Conservation (phyloP, 2,797 vertebrate species). For the Steatocranus sp. region DNA sequence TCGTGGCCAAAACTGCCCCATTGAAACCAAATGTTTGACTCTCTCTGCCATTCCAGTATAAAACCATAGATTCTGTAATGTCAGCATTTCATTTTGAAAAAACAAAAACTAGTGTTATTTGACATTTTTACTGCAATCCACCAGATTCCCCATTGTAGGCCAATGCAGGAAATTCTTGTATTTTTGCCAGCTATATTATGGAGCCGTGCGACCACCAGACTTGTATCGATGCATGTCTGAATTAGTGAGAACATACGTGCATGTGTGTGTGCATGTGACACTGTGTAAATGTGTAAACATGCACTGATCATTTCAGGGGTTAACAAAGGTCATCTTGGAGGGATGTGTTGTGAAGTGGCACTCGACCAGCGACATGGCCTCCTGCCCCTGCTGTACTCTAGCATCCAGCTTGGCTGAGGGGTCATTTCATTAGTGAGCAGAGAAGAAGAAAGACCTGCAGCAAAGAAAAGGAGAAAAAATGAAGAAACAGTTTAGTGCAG, state of each 20-base stretch:
- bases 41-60: background rate
- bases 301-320: background rate
- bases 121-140: background rate
- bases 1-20: background rate
- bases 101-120: background rate
- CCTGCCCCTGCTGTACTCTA: background rate
- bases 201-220: background rate
- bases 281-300: background rate
- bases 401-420: background rate
- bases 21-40: background rate
- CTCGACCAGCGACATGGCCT: background rate
- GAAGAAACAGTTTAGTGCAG: background rate
- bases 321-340: background rate
- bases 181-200: background rate
- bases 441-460: background rate
- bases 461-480: background rate
- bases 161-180: background rate
- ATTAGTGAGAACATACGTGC: background rate
- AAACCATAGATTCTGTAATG: rapidly evolving
- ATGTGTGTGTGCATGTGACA: background rate
- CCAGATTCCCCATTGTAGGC: background rate
- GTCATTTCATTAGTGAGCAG: background rate
- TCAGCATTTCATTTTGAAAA: background rate
- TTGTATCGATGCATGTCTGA: background rate
- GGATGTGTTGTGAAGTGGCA: background rate